Evolutionary conservation across 2,797 vertebrate species (phyloP).

Genomic region (Cyprinodon diabolis): DNA sequence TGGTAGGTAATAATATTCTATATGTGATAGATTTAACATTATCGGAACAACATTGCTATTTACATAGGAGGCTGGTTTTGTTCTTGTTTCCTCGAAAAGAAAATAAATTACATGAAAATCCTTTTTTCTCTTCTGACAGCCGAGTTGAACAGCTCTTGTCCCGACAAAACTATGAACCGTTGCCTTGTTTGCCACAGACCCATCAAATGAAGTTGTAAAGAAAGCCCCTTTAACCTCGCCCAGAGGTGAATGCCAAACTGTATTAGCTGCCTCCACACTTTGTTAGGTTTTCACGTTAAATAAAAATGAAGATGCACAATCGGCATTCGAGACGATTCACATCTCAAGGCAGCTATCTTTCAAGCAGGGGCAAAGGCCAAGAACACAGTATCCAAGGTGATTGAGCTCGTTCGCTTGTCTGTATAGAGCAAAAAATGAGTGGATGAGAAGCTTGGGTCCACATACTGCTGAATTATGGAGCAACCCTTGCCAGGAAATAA

Average conservation of each 20-base stretch:
- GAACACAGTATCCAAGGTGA: conserved; percentile 26
- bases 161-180: conserved; percentile 32
- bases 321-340: conserved; percentile 51
- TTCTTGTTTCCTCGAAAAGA: conserved; percentile 1
- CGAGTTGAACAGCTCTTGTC: conserved; percentile 18
- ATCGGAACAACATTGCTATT: not conserved
- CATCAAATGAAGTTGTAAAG: conserved; percentile 29
- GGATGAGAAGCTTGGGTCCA: conserved; percentile 36
- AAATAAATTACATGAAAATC: not conserved
- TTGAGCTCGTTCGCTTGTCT: conserved; percentile 11
- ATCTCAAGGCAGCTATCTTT: conserved; percentile 42
- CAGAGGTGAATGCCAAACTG: conserved; percentile 30
- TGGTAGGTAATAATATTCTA: not conserved
- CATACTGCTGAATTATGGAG: conserved; percentile 68
- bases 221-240: conserved; percentile 46
- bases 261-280: conserved; percentile 30
- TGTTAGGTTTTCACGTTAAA: conserved; percentile 44
- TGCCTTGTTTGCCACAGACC: conserved; percentile 25
- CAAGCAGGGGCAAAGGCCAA: conserved; percentile 59
- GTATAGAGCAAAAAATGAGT: conserved; percentile 25
- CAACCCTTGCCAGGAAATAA: conserved; percentile 34
- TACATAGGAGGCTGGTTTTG: not conserved
- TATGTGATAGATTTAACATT: not conserved
- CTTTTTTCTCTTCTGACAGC: conserved; percentile 9
- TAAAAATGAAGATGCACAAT: conserved; percentile 37